These are phyloP conservation scores for Hipposideros armiger DNA, from an alignment of 2,113 vertebrate species.

Conservation along the genomic window DNA sequence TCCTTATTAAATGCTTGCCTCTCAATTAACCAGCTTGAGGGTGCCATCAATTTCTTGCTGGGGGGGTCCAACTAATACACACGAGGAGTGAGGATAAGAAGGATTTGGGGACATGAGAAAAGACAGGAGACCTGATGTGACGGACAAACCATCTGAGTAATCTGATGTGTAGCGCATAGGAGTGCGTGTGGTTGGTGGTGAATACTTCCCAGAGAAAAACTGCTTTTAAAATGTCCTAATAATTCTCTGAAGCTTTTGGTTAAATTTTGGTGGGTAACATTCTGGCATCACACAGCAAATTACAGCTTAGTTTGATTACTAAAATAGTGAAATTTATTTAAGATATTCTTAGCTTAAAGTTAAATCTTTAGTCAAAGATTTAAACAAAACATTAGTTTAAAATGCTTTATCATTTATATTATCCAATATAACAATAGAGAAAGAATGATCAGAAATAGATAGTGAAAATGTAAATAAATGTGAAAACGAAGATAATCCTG, in stretches of 20 bases:
- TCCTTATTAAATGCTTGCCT: neutral
- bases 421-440: neutral
- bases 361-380: neutral
- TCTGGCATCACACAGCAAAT: neutral
- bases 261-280: neutral
- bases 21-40: neutral
- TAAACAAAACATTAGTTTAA: neutral
- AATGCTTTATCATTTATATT: neutral
- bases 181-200: neutral
- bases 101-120: neutral
- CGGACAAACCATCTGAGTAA: neutral
- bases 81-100: neutral
- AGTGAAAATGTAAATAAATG: neutral
- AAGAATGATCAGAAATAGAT: neutral
- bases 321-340: neutral
- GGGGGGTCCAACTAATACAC: neutral
- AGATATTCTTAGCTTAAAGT: neutral
- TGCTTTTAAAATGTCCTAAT: neutral
- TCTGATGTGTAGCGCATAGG: too few species aligned
- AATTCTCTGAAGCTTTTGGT: neutral
- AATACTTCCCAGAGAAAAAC: neutral
- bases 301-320: neutral
- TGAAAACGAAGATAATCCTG: neutral
- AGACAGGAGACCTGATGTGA: neutral
- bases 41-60: neutral